These are phyloP conservation scores for Trichogramma evanescens DNA, from an alignment of 2,888 invertebrate species.

Conservation along the genomic window DNA sequence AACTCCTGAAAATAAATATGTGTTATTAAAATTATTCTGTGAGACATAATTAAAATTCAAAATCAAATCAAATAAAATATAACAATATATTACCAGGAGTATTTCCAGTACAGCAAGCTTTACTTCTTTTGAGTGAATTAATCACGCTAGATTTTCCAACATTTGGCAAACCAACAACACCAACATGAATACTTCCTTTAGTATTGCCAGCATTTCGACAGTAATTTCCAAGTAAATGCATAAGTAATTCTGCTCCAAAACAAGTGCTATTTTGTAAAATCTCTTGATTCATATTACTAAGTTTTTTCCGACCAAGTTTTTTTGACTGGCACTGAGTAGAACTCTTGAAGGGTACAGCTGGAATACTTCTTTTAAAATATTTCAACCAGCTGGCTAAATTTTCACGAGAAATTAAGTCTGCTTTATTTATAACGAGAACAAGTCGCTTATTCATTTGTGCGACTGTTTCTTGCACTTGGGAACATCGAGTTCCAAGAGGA, in stretches of 20 bases:
- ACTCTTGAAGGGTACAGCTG: slow-evolving; percentile 81
- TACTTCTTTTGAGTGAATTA: slow-evolving; percentile 90
- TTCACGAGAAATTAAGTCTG: slow-evolving; percentile 87
- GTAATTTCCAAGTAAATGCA: slow-evolving; percentile 90
- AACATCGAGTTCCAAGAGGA: slow-evolving; percentile 73
- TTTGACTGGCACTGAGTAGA: slow-evolving; percentile 72
- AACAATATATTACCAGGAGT: slow-evolving; percentile 65
- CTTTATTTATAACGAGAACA: slow-evolving; percentile 93
- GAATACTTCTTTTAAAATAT: slow-evolving; percentile 74
- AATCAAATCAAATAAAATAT: slow-evolving; percentile 3
- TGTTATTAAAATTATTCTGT: slow-evolving; percentile 23
- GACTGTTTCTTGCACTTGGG: slow-evolving; percentile 77
- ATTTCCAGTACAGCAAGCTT: slow-evolving; percentile 90
- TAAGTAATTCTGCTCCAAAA: slow-evolving; percentile 86
- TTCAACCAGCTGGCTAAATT: slow-evolving; percentile 87
- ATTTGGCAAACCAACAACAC: slow-evolving; percentile 94
- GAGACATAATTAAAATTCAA: slow-evolving; percentile 1
- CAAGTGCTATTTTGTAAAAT: slow-evolving; percentile 67
- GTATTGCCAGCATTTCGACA: slow-evolving; percentile 58
- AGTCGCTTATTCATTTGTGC: slow-evolving; percentile 75
- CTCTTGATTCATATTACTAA: slow-evolving; percentile 55
- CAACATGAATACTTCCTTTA: slow-evolving; percentile 86
- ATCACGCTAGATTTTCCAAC: slow-evolving; percentile 99
- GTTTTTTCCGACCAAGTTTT: slow-evolving; percentile 67
- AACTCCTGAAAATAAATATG: slow-evolving; percentile 23